phyloP scores from a whole-genome alignment of 2,888 invertebrate species.

The Eumerus sabulonum region DNA sequence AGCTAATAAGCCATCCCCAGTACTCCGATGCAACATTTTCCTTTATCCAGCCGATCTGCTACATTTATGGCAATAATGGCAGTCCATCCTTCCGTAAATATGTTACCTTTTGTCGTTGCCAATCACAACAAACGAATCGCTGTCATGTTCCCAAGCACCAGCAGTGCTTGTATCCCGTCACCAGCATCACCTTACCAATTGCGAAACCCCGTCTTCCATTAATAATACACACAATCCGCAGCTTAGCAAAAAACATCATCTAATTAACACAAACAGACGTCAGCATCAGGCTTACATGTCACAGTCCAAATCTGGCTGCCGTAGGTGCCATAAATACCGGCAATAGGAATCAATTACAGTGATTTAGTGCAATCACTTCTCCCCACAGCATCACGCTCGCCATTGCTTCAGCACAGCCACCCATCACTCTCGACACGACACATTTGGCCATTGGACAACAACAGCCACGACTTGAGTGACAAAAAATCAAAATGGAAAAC shows the following conservation, averaged over 20 bases:
- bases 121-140: no score
- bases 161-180: no score
- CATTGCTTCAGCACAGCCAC: conserved; percentile 49
- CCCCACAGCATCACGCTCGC: conserved; percentile 40
- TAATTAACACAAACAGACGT: conserved; percentile 69
- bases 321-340: conserved; percentile 66
- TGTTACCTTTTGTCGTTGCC: no score
- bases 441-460: conserved; percentile 12
- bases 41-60: no score
- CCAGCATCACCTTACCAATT: no score
- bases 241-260: conserved; percentile 35
- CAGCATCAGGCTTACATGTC: conserved; percentile 63
- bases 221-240: neutral
- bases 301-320: conserved; percentile 62
- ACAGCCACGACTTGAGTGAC: no score
- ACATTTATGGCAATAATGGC: no score
- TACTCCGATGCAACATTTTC: no score
- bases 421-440: conserved; percentile 62
- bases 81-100: no score
- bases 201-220: conserved; percentile 8
- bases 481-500: no score
- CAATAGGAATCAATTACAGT: conserved; percentile 68
- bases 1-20: no score
- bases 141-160: no score
- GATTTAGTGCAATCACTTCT: conserved; percentile 65